Evolutionary conservation across 37 sponge, comb jelly and placozoan species (phyloP).

Genomic region (Crambe crambe): DNA sequence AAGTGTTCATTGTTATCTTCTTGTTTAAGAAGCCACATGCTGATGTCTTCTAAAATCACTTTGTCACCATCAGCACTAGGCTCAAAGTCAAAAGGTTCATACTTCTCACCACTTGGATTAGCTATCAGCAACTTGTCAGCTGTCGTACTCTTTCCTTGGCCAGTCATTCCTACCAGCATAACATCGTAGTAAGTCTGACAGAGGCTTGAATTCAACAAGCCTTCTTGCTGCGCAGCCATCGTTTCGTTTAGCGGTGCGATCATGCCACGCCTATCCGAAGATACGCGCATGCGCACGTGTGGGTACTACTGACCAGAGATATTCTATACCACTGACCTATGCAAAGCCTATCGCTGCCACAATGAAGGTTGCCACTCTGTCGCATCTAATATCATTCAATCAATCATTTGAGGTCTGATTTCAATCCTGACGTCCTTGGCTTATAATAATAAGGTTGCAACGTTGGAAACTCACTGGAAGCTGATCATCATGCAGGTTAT

Average conservation of each 20-base stretch:
- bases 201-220: background rate
- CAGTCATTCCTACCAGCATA: slow-evolving; percentile 40
- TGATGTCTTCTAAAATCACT: background rate
- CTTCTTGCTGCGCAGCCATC: background rate
- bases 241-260: background rate
- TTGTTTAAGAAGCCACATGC: slow-evolving; percentile 9
- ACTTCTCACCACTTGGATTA: background rate
- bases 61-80: no score
- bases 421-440: no score
- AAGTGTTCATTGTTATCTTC: background rate
- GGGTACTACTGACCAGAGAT: background rate
- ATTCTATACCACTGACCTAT: no score
- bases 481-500: no score
- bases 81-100: background rate
- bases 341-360: no score
- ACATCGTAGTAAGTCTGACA: slow-evolving; percentile 12
- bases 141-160: slow-evolving; percentile 45
- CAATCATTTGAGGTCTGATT: no score
- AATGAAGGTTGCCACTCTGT: no score
- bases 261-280: background rate
- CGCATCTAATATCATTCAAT: no score
- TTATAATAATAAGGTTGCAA: no score
- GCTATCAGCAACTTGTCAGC: slow-evolving; percentile 47
- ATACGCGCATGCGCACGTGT: background rate
- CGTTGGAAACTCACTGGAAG: no score